Evolutionary conservation across 2,888 invertebrate species (phyloP).

Genomic region (Epiblema foenella): DNA sequence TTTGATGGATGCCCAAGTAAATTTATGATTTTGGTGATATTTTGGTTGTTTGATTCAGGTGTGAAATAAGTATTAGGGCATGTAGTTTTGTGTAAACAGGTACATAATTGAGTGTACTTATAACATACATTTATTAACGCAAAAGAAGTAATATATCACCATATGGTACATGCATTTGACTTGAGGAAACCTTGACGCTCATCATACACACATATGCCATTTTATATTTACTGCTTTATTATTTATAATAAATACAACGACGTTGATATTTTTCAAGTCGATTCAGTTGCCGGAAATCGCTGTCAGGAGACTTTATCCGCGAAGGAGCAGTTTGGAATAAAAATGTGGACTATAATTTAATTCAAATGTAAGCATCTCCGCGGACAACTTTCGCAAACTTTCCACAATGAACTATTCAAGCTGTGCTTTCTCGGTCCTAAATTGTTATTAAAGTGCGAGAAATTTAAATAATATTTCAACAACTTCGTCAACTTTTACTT

Average conservation of each 20-base stretch:
- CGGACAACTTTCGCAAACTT: slow-evolving; percentile 38
- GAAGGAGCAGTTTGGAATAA: slow-evolving; percentile 13
- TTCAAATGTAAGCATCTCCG: slow-evolving; percentile 44
- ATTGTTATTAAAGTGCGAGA: slow-evolving; percentile 42
- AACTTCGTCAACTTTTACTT: slow-evolving; percentile 31
- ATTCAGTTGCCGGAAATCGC: not conserved
- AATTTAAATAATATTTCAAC: slow-evolving; percentile 43
- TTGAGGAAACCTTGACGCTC: not conserved
- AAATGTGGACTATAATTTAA: slow-evolving; percentile 37
- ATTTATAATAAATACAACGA: not conserved
- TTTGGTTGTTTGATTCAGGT: not conserved
- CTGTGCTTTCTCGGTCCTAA: slow-evolving; percentile 42
- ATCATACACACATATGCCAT: not conserved
- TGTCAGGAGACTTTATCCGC: not conserved
- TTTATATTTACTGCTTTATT: not conserved
- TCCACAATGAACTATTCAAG: slow-evolving; percentile 44
- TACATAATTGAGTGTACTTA: too few relatives aligned
- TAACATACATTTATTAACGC: not conserved
- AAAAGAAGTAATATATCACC: too few relatives aligned
- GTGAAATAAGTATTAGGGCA: not conserved
- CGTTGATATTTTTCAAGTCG: not conserved
- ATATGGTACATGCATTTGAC: too few relatives aligned
- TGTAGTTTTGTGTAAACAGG: not conserved
- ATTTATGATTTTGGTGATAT: not conserved
- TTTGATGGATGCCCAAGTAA: not conserved